Percentiles rank a stretch among this genome's conserved stretches.
phyloP scores from a whole-genome alignment of 2,888 invertebrate species.

The Eumerus sabulonum region DNA sequence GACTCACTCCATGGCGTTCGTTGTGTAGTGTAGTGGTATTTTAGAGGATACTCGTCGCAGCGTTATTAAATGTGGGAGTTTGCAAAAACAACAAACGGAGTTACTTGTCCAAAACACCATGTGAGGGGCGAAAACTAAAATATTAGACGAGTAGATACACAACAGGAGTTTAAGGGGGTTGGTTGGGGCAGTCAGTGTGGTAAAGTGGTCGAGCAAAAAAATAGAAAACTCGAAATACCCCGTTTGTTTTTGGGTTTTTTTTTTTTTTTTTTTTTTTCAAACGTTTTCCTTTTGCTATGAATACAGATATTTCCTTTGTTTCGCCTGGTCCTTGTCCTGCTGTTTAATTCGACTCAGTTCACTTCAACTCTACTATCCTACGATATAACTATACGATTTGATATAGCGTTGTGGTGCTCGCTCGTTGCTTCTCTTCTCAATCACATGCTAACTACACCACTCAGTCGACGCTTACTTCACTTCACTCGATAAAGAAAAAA shows the following conservation, averaged over 20 bases:
- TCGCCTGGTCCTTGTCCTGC: slow-evolving; percentile 15
- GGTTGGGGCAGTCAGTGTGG: too few relatives aligned
- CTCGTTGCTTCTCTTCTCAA: too few relatives aligned
- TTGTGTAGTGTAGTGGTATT: too few relatives aligned
- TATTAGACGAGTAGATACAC: too few relatives aligned
- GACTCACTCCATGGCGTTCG: slow-evolving; percentile 31
- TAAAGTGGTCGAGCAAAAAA: slow-evolving; percentile 17
- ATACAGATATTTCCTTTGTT: slow-evolving; percentile 60
- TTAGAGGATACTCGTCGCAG: slow-evolving; percentile 10
- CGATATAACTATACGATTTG: too few relatives aligned
- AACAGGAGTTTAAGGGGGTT: too few relatives aligned
- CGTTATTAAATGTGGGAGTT: slow-evolving; percentile 12
- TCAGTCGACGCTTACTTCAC: too few relatives aligned
- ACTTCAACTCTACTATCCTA: neutral
- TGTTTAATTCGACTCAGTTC: neutral
- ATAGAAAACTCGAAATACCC: slow-evolving; percentile 5
- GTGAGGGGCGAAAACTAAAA: slow-evolving; percentile 22
- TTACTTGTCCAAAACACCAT: slow-evolving; percentile 21
- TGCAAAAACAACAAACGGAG: slow-evolving; percentile 1
- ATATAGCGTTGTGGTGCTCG: neutral
- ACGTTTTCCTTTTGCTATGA: slow-evolving; percentile 24
- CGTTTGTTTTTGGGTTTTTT: slow-evolving; percentile 7
- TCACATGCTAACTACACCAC: too few relatives aligned
- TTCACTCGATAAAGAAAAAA: too few relatives aligned
- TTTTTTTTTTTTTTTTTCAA: too few relatives aligned